A percentile compares a stretch with the other conserved stretches of the same genome.
These are phyloP conservation scores for Dryococelus australis DNA, from an alignment of 2,888 invertebrate species.

Conservation along the genomic window DNA sequence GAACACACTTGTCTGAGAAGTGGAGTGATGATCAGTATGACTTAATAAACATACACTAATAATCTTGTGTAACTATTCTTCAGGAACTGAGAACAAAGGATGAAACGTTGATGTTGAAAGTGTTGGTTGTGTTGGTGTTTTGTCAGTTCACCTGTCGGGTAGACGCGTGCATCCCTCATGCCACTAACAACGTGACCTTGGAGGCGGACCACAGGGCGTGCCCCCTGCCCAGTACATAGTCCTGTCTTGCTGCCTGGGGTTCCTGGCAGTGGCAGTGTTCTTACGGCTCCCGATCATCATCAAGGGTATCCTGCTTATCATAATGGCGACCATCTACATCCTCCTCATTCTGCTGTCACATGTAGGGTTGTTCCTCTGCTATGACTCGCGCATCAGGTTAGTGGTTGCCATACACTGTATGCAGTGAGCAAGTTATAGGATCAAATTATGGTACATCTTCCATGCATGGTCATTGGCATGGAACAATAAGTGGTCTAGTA, in stretches of 20 bases:
- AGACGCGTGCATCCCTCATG: constrained; percentile 60
- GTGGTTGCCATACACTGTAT: background rate
- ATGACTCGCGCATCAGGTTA: constrained; percentile 68
- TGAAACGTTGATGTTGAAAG: too few species aligned
- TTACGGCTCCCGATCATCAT: constrained; percentile 82
- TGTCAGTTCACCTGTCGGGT: constrained; percentile 72
- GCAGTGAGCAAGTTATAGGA: too few species aligned
- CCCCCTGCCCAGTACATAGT: constrained; percentile 89
- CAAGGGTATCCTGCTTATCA: constrained; percentile 77
- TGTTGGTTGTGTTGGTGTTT: background rate
- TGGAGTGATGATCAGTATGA: too few species aligned
- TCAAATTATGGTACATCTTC: too few species aligned
- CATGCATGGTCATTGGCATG: too few species aligned
- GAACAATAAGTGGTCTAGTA: too few species aligned
- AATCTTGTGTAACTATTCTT: too few species aligned
- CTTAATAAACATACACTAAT: too few species aligned
- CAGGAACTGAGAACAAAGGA: too few species aligned
- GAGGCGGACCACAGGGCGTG: constrained; percentile 77
- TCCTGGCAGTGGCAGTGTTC: constrained; percentile 85
- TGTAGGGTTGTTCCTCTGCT: constrained; percentile 79
- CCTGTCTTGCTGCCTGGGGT: constrained; percentile 83
- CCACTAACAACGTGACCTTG: constrained; percentile 64
- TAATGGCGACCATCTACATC: constrained; percentile 82
- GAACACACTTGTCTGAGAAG: too few species aligned
- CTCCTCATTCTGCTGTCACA: constrained; percentile 84